These are phyloP conservation scores for Kobus ellipsiprymnus DNA, from an alignment of 2,113 vertebrate species.

Conservation along the genomic window DNA sequence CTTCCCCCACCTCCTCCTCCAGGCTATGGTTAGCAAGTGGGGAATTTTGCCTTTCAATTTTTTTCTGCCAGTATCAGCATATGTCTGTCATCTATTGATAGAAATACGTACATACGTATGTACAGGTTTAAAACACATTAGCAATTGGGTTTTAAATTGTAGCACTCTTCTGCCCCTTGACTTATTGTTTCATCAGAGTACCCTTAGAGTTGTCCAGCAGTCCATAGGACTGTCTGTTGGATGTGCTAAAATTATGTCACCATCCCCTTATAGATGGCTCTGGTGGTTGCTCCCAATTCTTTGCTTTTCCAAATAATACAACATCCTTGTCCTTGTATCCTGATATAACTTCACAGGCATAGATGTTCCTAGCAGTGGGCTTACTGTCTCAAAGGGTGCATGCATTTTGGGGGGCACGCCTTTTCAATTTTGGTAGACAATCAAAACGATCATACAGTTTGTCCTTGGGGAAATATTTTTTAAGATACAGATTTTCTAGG, in stretches of 20 bases:
- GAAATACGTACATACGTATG: background rate
- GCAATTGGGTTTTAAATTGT: constrained; percentile 6
- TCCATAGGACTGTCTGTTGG: background rate
- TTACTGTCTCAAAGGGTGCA: background rate
- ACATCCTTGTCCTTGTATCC: background rate
- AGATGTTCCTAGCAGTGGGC: background rate
- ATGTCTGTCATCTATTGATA: background rate
- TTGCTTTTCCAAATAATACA: background rate
- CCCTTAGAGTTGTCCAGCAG: background rate
- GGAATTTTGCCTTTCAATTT: background rate
- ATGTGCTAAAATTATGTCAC: background rate
- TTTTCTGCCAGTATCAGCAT: background rate
- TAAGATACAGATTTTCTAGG: background rate
- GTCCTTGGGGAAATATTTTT: background rate
- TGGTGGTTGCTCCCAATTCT: background rate
- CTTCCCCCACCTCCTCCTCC: background rate
- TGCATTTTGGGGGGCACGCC: background rate
- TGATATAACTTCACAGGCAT: background rate
- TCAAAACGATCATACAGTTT: background rate
- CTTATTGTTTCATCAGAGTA: background rate
- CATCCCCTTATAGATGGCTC: background rate
- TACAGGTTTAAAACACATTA: background rate
- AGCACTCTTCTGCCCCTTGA: background rate
- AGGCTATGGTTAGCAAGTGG: background rate
- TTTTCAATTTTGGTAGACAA: background rate